phyloP scores from a whole-genome alignment of 2,797 vertebrate species.

The Leuciscus waleckii region DNA sequence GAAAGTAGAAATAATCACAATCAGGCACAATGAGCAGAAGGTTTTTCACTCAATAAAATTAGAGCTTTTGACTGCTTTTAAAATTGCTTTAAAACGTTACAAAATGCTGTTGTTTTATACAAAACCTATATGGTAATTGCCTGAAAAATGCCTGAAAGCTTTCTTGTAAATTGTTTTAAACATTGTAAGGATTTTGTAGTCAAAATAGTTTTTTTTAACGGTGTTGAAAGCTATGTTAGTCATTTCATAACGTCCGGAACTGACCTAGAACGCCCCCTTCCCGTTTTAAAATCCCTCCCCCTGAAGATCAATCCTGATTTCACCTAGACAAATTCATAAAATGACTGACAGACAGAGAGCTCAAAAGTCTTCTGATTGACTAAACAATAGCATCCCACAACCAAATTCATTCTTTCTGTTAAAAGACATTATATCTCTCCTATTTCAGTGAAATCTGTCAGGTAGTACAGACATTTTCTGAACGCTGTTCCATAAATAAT shows the following conservation, averaged over 20 bases:
- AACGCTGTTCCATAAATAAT: background rate
- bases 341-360: constrained; percentile 5
- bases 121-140: background rate
- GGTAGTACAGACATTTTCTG: background rate
- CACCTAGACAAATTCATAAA: background rate
- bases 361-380: background rate
- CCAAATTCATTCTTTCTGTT: background rate
- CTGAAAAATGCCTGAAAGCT: background rate
- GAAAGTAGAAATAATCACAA: background rate
- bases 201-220: background rate
- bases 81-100: background rate
- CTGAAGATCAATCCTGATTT: background rate
- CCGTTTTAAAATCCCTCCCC: background rate
- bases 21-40: background rate
- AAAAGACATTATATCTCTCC: background rate
- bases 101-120: background rate
- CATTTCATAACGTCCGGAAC: background rate
- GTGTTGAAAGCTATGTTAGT: background rate
- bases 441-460: constrained; percentile 4
- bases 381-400: background rate
- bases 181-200: background rate
- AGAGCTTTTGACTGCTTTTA: constrained; percentile 18
- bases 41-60: background rate
- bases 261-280: background rate
- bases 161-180: background rate